These are phyloP conservation scores for Lathamus discolor DNA, from an alignment of 2,113 vertebrate species.

Conservation along the genomic window DNA sequence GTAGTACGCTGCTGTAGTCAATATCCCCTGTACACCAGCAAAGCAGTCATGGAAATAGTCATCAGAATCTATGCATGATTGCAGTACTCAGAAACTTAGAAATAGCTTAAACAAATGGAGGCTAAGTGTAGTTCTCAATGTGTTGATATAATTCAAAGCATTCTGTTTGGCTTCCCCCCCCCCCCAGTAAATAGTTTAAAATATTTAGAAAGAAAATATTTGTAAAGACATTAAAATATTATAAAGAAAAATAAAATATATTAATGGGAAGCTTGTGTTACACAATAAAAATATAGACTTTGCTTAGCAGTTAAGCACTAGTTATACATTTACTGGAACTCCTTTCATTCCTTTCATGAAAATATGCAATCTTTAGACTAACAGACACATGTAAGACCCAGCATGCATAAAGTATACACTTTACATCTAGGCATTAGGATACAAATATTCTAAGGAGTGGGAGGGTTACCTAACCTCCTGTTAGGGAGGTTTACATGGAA, in stretches of 20 bases:
- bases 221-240: not conserved
- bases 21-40: slow-evolving; percentile 80
- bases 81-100: not conserved
- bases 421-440: not conserved
- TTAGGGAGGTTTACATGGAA: not conserved
- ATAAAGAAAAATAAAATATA: not conserved
- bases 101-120: not conserved
- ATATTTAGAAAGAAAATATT: not conserved
- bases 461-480: too few relatives aligned
- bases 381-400: not conserved
- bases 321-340: not conserved
- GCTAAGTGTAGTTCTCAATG: not conserved
- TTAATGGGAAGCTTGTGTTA: not conserved
- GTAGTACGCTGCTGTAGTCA: slow-evolving; percentile 91
- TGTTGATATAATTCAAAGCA: not conserved
- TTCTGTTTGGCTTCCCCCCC: not conserved
- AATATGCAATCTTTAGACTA: not conserved
- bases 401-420: not conserved
- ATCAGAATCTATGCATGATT: not conserved
- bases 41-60: not conserved
- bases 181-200: not conserved
- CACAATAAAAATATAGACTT: not conserved
- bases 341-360: not conserved
- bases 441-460: not conserved
- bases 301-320: not conserved